phyloP scores from a whole-genome alignment of 2,888 invertebrate genomes.

The Ophion ellenae region DNA sequence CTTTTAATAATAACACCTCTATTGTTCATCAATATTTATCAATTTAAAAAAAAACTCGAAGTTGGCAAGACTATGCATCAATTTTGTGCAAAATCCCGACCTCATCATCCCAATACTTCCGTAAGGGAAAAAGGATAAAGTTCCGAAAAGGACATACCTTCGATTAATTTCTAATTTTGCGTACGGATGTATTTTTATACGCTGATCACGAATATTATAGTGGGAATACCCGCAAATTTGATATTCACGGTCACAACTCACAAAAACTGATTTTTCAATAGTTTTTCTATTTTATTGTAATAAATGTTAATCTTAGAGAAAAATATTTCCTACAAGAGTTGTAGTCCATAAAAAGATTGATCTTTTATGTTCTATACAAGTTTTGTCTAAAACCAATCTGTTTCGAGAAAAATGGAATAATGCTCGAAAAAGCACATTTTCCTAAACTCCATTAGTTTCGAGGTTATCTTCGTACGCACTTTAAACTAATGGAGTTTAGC shows the following conservation, averaged over 20 bases:
- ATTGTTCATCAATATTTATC: too few species aligned
- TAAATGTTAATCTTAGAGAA: not conserved
- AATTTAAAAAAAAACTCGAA: too few species aligned
- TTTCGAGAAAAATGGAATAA: not conserved
- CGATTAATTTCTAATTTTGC: not conserved
- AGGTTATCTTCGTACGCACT: too few species aligned
- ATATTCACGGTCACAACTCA: not conserved
- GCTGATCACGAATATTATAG: constrained; percentile 11
- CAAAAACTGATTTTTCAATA: constrained; percentile 2
- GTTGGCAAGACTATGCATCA: too few species aligned
- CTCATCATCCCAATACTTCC: too few species aligned
- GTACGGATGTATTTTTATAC: not conserved
- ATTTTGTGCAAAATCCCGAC: too few species aligned
- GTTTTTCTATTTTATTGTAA: constrained; percentile 1
- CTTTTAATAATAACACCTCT: too few species aligned
- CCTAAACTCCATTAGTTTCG: too few species aligned
- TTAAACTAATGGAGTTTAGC: too few species aligned
- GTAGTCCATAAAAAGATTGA: not conserved
- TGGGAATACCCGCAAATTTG: constrained; percentile 12
- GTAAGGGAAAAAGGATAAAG: not conserved
- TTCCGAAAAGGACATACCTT: too few species aligned
- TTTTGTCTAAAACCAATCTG: not conserved
- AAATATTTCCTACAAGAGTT: too few species aligned
- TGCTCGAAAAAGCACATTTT: not conserved
- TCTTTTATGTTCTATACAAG: not conserved